Evolutionary conservation across 2,113 vertebrate species (phyloP).

Genomic region (Clarias batrachus): DNA sequence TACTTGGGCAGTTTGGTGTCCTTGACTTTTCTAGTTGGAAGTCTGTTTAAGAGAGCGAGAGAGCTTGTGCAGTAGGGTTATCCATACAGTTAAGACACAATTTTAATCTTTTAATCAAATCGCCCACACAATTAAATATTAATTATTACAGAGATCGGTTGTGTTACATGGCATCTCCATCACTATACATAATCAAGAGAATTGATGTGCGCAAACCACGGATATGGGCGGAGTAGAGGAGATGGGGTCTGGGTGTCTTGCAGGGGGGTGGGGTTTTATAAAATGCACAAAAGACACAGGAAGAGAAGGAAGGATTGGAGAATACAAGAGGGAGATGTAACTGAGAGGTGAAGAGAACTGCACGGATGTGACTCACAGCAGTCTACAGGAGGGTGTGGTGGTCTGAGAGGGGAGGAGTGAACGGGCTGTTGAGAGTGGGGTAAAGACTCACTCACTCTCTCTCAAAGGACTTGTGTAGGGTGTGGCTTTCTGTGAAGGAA

Average conservation of each 20-base stretch:
- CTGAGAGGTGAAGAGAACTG: background rate
- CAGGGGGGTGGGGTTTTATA: constrained; percentile 19
- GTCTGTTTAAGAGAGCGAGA: background rate
- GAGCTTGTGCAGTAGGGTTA: background rate
- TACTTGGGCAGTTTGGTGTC: background rate
- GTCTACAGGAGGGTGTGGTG: constrained; percentile 16
- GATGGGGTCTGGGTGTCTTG: too few relatives aligned
- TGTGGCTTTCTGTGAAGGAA: constrained; percentile 41
- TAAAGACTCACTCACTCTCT: background rate
- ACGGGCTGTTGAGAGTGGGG: background rate
- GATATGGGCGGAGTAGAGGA: background rate
- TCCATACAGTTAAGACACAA: background rate
- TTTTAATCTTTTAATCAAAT: background rate
- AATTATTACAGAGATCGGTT: constrained; percentile 4
- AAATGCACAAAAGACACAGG: background rate
- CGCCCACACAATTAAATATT: background rate
- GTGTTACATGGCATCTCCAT: background rate
- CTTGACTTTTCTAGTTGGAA: background rate
- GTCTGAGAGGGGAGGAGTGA: background rate
- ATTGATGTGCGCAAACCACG: constrained; percentile 1
- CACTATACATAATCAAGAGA: background rate
- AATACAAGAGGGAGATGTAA: background rate
- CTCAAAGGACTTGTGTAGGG: constrained; percentile 39
- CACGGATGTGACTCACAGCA: constrained; percentile 3
- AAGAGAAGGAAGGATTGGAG: background rate